Evolutionary conservation across 2,797 vertebrate species (phyloP).

Genomic region (Xenopus petersii): DNA sequence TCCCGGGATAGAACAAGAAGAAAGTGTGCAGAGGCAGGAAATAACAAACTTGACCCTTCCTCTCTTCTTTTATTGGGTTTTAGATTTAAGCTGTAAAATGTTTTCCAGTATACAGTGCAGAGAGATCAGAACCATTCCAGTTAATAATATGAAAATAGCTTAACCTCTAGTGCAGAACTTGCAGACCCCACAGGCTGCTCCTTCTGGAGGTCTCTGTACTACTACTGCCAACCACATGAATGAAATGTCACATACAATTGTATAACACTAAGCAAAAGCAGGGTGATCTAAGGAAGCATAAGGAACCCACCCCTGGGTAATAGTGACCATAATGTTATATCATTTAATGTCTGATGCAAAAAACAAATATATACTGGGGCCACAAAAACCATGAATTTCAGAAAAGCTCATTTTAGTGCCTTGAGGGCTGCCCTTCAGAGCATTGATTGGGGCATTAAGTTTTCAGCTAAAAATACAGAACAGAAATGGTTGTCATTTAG

Average conservation of each 20-base stretch:
- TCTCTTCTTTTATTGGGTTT: constrained; percentile 28
- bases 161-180: no score
- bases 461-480: no score
- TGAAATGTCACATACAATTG: constrained; percentile 17
- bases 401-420: no score
- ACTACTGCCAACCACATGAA: not conserved
- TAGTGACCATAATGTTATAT: no score
- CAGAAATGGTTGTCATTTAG: no score
- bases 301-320: no score
- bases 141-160: not conserved
- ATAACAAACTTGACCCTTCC: constrained; percentile 28
- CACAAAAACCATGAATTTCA: no score
- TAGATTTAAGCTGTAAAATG: constrained; percentile 6
- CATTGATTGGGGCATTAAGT: no score
- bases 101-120: constrained; percentile 10
- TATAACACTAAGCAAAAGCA: constrained; percentile 6
- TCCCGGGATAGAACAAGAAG: constrained; percentile 21
- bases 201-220: not conserved
- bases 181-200: not conserved
- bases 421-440: no score
- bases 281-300: not conserved
- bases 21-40: constrained; percentile 28
- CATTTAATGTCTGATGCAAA: no score
- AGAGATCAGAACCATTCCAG: not conserved
- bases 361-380: no score